A percentile compares a stretch with the other conserved stretches of the same genome.
These are phyloP conservation scores for Pantherophis vulpinus DNA, from an alignment of 2,797 vertebrate genomes.

Conservation along the genomic window DNA sequence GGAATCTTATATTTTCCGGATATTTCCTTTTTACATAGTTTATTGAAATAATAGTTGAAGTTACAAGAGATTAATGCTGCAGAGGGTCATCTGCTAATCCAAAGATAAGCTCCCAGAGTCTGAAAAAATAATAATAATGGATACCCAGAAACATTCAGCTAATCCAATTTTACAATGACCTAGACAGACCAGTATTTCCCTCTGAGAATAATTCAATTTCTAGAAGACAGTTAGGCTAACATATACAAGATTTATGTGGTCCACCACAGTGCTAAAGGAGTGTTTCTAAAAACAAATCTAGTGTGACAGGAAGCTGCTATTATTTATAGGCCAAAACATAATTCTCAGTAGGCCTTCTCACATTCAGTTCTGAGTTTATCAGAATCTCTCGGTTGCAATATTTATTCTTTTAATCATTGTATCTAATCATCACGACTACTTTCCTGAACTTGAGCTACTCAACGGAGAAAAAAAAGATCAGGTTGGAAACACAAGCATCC, in stretches of 20 bases:
- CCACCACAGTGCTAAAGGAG: constrained; percentile 23
- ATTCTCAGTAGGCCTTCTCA: constrained; percentile 30
- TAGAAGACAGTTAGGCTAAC: constrained; percentile 47
- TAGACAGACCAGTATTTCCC: constrained; percentile 31
- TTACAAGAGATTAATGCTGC: not conserved
- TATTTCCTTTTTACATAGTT: not conserved
- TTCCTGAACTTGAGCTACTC: not conserved
- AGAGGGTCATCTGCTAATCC: not conserved
- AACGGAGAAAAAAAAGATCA: not conserved
- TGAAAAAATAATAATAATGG: constrained; percentile 21
- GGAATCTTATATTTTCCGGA: not conserved
- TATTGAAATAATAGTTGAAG: constrained; percentile 29
- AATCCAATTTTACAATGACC: constrained; percentile 38
- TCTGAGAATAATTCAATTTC: constrained; percentile 50
- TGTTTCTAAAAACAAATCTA: constrained; percentile 53
- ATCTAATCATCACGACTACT: constrained; percentile 35
- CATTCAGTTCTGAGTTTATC: constrained; percentile 43
- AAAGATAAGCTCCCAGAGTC: constrained; percentile 25
- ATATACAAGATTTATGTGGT: constrained; percentile 46
- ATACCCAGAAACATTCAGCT: constrained; percentile 26
- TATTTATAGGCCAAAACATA: constrained; percentile 45
- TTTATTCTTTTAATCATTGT: constrained; percentile 56
- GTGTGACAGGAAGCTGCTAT: constrained; percentile 39
- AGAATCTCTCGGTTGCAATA: constrained; percentile 30
- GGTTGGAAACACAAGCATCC: not conserved